Percentiles rank a stretch among this genome's conserved stretches.
Evolutionary conservation across 2,888 invertebrate genomes (phyloP).

Genomic region (Tetranychus truncatus): DNA sequence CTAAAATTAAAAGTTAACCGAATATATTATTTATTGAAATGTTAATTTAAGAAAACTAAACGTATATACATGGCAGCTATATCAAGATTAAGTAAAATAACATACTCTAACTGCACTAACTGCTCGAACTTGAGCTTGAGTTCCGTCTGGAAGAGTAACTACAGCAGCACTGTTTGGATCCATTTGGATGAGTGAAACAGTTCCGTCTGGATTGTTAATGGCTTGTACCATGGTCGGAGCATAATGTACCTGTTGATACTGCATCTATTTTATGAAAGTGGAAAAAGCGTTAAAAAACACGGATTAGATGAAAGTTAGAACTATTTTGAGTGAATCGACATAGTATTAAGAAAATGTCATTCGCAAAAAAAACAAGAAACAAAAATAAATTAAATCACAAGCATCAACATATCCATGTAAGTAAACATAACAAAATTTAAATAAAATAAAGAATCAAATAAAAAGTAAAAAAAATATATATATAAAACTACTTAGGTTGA

Average conservation of each 20-base stretch:
- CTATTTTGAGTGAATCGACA: background rate
- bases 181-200: conserved; percentile 84
- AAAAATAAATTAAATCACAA: conserved; percentile 6
- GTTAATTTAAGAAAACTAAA: background rate
- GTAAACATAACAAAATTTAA: background rate
- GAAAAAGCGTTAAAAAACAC: background rate
- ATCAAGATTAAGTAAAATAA: background rate
- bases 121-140: conserved; percentile 77
- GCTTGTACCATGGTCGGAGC: conserved; percentile 80
- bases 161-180: conserved; percentile 72
- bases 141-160: conserved; percentile 83
- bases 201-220: conserved; percentile 87
- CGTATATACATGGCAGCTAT: background rate
- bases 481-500: background rate
- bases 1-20: conserved; percentile 18
- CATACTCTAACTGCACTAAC: conserved; percentile 37
- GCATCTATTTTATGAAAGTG: background rate
- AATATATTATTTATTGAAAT: background rate
- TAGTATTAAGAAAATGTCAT: background rate
- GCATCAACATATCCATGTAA: conserved; percentile 6
- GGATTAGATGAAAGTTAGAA: background rate
- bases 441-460: background rate
- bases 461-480: background rate
- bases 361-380: background rate
- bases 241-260: conserved; percentile 35